Evolutionary conservation across 2,797 vertebrate genomes (phyloP).

Genomic region (Pseudochirops cupreus): DNA sequence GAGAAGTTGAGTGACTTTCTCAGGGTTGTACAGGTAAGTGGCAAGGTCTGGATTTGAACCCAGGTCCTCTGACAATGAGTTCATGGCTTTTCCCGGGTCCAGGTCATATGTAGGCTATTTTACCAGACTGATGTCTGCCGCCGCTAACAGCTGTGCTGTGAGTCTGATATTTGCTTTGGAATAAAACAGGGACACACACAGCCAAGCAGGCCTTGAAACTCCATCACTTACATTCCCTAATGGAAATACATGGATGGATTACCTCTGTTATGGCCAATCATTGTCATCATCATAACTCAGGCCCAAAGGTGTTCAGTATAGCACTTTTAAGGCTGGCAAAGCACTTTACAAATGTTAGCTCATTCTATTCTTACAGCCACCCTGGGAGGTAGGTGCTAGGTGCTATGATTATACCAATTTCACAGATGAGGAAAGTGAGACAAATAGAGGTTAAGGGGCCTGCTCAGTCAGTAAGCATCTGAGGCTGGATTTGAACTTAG

Average conservation of each 20-base stretch:
- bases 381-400: not conserved
- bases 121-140: not conserved
- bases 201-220: not conserved
- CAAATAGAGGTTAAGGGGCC: not conserved
- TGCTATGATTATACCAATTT: not conserved
- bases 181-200: not conserved
- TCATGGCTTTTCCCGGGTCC: not conserved
- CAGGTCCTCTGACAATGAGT: not conserved
- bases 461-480: not conserved
- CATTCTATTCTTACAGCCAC: not conserved
- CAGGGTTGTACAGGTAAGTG: not conserved
- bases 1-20: not conserved
- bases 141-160: not conserved
- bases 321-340: not conserved
- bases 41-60: not conserved
- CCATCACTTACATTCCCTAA: slow-evolving; percentile 3
- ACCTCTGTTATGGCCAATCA: not conserved
- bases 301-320: not conserved
- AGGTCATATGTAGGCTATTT: not conserved
- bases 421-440: not conserved
- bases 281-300: not conserved
- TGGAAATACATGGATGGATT: not conserved
- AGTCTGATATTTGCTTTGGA: slow-evolving; percentile 7
- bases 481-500: not conserved
- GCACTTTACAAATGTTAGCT: not conserved